phyloP scores from a whole-genome alignment of 92 coral and sea anemone species.

The Palythoa heliodiscus region DNA sequence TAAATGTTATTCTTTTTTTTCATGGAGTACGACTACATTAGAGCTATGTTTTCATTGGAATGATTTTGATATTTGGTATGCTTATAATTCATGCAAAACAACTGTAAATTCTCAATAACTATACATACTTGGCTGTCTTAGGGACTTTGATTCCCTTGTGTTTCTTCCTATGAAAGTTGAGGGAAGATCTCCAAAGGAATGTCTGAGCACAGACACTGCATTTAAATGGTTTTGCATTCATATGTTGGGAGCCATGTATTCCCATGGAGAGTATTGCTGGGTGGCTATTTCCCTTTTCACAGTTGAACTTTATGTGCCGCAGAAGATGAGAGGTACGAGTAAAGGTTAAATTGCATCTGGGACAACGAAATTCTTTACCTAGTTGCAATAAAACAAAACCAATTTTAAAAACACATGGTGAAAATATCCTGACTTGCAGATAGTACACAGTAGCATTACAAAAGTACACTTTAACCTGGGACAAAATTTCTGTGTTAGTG shows the following conservation, averaged over 20 bases:
- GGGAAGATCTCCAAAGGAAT: conserved; percentile 42
- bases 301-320: conserved; percentile 30
- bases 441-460: too few relatives aligned
- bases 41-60: too few relatives aligned
- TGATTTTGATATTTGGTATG: too few relatives aligned
- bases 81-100: too few relatives aligned
- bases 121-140: conserved; percentile 12
- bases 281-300: conserved; percentile 19
- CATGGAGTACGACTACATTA: too few relatives aligned
- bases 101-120: too few relatives aligned
- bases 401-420: too few relatives aligned
- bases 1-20: too few relatives aligned
- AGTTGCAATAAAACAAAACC: background rate
- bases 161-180: conserved; percentile 38
- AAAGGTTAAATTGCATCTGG: conserved; percentile 24
- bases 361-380: conserved; percentile 34
- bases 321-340: conserved; percentile 29
- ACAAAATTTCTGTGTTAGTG: background rate
- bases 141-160: conserved; percentile 33
- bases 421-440: too few relatives aligned
- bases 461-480: too few relatives aligned
- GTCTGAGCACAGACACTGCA: conserved; percentile 47
- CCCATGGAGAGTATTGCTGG: conserved; percentile 27
- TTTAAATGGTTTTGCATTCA: conserved; percentile 30
- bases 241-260: conserved; percentile 27